phyloP scores from a whole-genome alignment of 2,888 invertebrate genomes.

The Chouioia cunea region DNA sequence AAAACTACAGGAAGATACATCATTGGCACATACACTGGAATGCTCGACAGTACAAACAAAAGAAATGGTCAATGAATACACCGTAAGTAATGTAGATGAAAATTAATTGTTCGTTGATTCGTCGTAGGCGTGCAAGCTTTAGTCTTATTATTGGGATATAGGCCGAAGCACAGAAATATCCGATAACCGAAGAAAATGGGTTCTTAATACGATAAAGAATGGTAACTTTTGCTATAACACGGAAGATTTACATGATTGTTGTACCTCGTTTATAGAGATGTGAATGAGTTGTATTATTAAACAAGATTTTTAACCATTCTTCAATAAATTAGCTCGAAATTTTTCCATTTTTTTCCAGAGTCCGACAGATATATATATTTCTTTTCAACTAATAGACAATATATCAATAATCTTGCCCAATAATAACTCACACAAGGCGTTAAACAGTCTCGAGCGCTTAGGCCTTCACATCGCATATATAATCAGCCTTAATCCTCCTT shows the following conservation, averaged over 20 bases:
- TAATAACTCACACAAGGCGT: neutral
- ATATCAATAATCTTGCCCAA: slow-evolving; percentile 10
- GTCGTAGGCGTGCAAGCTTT: slow-evolving; percentile 27
- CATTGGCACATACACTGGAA: slow-evolving; percentile 32
- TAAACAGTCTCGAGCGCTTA: neutral
- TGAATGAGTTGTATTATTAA: slow-evolving; percentile 18
- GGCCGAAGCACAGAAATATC: slow-evolving; percentile 14
- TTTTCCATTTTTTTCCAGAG: no score
- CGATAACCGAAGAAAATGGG: slow-evolving; percentile 22
- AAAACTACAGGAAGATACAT: no score
- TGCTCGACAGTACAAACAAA: slow-evolving; percentile 25
- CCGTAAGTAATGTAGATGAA: slow-evolving; percentile 29
- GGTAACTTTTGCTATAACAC: slow-evolving; percentile 41
- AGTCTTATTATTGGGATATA: slow-evolving; percentile 11
- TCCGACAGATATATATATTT: no score
- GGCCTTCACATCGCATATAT: slow-evolving; percentile 33
- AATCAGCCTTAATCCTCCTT: slow-evolving; percentile 47
- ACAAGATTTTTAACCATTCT: slow-evolving; percentile 9
- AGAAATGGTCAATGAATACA: slow-evolving; percentile 38
- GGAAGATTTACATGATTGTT: slow-evolving; percentile 27
- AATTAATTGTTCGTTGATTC: slow-evolving; percentile 22
- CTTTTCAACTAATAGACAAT: neutral
- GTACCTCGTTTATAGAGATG: neutral
- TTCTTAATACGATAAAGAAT: slow-evolving; percentile 32
- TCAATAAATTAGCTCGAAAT: no score